phyloP scores from a whole-genome alignment of 2,113 vertebrate species.

The Cephalophus harveyi region DNA sequence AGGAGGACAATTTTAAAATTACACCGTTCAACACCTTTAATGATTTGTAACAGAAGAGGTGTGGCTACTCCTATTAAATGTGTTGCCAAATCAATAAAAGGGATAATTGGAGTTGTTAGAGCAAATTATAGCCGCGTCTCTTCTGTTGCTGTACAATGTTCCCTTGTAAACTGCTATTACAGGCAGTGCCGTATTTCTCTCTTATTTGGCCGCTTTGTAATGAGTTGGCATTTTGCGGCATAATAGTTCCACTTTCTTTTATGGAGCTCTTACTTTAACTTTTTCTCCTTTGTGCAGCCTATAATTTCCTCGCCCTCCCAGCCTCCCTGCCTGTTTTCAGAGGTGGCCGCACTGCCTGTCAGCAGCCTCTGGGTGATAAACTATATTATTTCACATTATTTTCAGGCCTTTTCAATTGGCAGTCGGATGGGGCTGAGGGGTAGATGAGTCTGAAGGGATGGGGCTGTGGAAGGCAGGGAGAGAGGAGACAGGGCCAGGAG shows the following conservation, averaged over 20 bases:
- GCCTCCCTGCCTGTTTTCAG: conserved; percentile 83
- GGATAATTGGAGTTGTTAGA: conserved; percentile 99
- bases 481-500: conserved; percentile 48
- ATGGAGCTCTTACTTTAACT: conserved; percentile 94
- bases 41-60: conserved; percentile 97
- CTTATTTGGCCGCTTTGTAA: conserved; percentile 90
- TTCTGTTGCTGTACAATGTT: conserved; percentile 98
- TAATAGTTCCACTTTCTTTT: conserved; percentile 98
- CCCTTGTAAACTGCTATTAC: conserved; percentile 98
- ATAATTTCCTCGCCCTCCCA: conserved; percentile 90
- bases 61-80: conserved; percentile 99
- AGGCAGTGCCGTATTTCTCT: conserved; percentile 90
- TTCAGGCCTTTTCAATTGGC: conserved; percentile 82
- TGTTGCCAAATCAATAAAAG: conserved; percentile 99
- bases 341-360: conserved; percentile 80
- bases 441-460: conserved; percentile 70
- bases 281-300: conserved; percentile 95
- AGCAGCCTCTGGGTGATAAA: conserved; percentile 84
- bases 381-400: conserved; percentile 87
- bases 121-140: conserved; percentile 98
- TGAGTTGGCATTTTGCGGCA: conserved; percentile 94
- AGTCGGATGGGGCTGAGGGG: conserved; percentile 70
- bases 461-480: conserved; percentile 27
- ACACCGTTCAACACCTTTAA: conserved; percentile 99
- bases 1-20: conserved; percentile 96